Conservation (phyloP, 2,888 invertebrate species). For the Chaitophorus viminalis region DNA sequence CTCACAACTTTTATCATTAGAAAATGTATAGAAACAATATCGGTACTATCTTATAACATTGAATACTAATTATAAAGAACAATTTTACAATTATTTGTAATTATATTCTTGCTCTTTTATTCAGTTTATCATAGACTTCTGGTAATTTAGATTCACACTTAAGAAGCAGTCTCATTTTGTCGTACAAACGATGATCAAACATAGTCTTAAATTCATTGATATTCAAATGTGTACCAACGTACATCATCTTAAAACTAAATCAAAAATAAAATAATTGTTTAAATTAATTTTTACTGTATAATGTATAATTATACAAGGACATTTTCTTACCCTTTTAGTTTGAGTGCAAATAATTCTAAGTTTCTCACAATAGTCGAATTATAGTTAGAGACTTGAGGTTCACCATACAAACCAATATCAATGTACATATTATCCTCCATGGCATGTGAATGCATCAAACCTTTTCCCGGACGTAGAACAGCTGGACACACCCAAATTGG, state of each 20-base stretch:
- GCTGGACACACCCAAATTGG: conserved; percentile 88
- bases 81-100: too few relatives aligned
- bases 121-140: conserved; percentile 82
- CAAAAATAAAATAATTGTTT: conserved; percentile 15
- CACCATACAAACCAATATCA: conserved; percentile 85
- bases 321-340: conserved; percentile 72
- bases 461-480: conserved; percentile 75
- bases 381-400: conserved; percentile 74
- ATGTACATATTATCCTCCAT: conserved; percentile 73
- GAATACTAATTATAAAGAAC: too few relatives aligned
- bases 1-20: too few relatives aligned
- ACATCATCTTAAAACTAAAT: conserved; percentile 82
- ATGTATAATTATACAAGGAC: background rate
- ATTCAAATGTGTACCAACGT: conserved; percentile 82
- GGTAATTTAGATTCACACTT: conserved; percentile 80
- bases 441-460: conserved; percentile 73
- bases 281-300: background rate
- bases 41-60: too few relatives aligned
- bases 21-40: too few relatives aligned
- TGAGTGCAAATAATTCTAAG: conserved; percentile 78
- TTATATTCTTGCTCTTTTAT: conserved; percentile 69
- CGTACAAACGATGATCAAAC: conserved; percentile 83
- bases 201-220: conserved; percentile 79
- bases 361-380: conserved; percentile 73
- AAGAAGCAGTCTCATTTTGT: conserved; percentile 72